Evolutionary conservation across 2,113 vertebrate genomes (phyloP), one percentile per base, ranked within the genome.

Genomic region (Oreotrochilus melanogaster): DNA sequence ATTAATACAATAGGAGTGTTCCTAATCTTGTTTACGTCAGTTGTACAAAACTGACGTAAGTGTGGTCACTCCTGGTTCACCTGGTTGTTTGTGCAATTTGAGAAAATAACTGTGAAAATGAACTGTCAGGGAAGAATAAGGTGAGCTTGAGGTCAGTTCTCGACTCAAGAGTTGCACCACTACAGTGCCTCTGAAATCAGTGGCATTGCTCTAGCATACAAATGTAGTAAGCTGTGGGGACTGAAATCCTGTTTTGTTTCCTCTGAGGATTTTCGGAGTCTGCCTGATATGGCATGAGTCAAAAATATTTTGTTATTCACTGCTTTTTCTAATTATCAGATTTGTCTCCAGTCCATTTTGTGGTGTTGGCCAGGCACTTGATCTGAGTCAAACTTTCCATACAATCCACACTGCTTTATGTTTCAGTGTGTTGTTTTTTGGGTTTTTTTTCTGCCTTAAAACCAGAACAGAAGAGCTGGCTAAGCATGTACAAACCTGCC

Each of bases 311-410:
- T 97, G 94, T 97, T 97, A 97, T 98, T 97, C 97, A 93, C 97
- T 97, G 94, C 97, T 96, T 98, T 98, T 97, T 94, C 96, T 96
- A 97, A 97, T 98, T 98, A 98, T 98, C 97, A 98, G 98, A 98
- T 98, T 97, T 98, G 98, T 98, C 95, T 97, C 94, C 84, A 83
- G 70, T 97, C 97, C 97, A 97, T 97, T 97, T 98, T 98, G 97
- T 96, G 98, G 97, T 97, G 93, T 97, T 98, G 97, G 98, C 98
- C 93, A 96, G 89, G 94, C 82, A 89, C 88, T 95, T 27, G 4
- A 81, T 88, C 96, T 97, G 97, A 98, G 96, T 98, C 94, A 97
- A 72, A 94, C 96, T 98, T 98, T 98, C 98, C 98, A 97, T 96
- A 98, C 88, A 98, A 97, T 97, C 92, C 89, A 71, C 90, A 94